Base-by-base conservation (phyloP, 1,140 invertebrate species). In the Zaprionus tsacasi region DNA sequence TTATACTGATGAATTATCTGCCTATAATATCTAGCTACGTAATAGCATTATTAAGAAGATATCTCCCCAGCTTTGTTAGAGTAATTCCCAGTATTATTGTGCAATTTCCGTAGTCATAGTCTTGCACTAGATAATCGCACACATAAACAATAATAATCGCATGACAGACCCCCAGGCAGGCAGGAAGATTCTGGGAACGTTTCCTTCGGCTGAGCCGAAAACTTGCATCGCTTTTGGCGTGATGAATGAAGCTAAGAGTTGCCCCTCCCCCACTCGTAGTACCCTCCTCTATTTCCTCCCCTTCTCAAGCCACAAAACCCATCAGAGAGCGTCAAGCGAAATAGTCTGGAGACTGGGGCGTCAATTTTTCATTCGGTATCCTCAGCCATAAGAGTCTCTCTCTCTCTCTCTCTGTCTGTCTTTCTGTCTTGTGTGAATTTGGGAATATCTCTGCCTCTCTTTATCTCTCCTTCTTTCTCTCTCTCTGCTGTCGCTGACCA, bases 361-460 rank as follows among this genome's bases (percentile, higher is more conserved):
- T 82, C 77, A 73, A 87, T 87, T 87, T 87, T 89, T 87, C 83
- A 87, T 83, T 88, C 77, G 74, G 65, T 60, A 78, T 83, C 50
- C 66, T 67, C 72, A 56, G 66, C 56, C 67, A 69, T 66, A 76
- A 64, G 59, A 58, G 55, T 48, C 27, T 63, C 6, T 10, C 27
- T n/a, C n/a, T 63, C 12, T 10, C 12, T 25, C 13, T 33, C 61
- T 70, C 40, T 45, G 17, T 52, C 27, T 45, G 54, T 58, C 58
- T n/a, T 43, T 27, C 11, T 76, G 72, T 64, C 65, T 76, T 57
- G 68, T 69, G 52, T 69, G 68, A 66, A 66, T 77, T 66, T 67
- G 58, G 61, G 43, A 63, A 77, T 67, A 73, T 48, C 27, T 63
- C 6, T 10, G n/a, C 13, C 21, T 63, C 12, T 10, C 12, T 21